phyloP scores from a whole-genome alignment of 2,888 invertebrate species.

The Camptogramma bilineatum region DNA sequence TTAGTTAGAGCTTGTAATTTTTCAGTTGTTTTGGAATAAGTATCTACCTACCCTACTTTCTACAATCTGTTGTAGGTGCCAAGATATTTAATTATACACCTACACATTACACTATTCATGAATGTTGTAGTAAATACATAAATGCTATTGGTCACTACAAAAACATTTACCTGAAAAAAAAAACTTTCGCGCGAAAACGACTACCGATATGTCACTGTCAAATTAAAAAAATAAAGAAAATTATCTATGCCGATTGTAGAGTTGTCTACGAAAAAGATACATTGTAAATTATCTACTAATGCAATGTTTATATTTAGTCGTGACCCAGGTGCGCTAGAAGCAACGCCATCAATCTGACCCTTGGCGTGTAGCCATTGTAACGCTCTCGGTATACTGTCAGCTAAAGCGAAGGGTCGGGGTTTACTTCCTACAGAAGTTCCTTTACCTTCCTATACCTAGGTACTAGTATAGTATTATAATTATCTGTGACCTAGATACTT shows the following conservation, averaged over 20 bases:
- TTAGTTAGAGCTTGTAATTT: too few species aligned
- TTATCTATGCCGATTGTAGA: background rate
- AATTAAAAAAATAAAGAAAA: conserved; percentile 1
- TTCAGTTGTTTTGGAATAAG: too few species aligned
- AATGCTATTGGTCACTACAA: too few species aligned
- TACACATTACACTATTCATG: too few species aligned
- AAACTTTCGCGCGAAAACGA: background rate
- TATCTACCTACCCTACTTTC: too few species aligned
- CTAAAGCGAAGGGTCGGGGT: background rate
- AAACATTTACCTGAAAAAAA: background rate
- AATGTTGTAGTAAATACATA: too few species aligned
- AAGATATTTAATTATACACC: too few species aligned
- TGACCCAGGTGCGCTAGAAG: conserved; percentile 57
- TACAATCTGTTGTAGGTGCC: too few species aligned
- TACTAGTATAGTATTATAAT: too few species aligned
- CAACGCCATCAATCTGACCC: conserved; percentile 43
- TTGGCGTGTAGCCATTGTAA: conserved; percentile 46
- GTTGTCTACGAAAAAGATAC: conserved; percentile 27
- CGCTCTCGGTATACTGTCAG: conserved; percentile 20
- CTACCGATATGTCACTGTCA: background rate
- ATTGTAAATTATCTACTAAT: conserved; percentile 24
- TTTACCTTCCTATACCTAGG: too few species aligned
- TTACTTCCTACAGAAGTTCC: background rate
- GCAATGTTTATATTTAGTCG: conserved; percentile 52
- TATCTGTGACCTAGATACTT: too few species aligned